phyloP scores from a whole-genome alignment of 53 echinoderm and acorn worm species.

The Echinarachnius parma region DNA sequence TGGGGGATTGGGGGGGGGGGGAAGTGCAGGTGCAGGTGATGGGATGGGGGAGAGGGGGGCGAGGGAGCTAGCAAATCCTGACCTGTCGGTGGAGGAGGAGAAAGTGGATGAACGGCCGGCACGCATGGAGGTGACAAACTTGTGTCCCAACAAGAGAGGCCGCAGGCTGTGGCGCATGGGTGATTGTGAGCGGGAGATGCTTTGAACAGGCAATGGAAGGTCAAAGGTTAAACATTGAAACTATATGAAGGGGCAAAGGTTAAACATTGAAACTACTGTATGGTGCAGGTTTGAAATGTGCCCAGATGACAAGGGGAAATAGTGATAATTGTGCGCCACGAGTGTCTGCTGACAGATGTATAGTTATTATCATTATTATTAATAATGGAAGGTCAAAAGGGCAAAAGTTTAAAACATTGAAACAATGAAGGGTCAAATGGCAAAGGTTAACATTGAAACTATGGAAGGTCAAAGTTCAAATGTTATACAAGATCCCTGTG shows the following conservation, averaged over 20 bases:
- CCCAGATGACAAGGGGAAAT: too few relatives aligned
- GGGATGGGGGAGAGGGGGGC: not conserved
- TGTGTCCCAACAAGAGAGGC: conserved; percentile 38
- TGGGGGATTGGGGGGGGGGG: not conserved
- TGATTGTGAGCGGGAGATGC: conserved; percentile 46
- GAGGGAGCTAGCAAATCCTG: conserved; percentile 19
- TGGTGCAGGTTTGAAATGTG: too few relatives aligned
- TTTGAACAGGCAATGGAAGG: conserved; percentile 31
- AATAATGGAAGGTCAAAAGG: too few relatives aligned
- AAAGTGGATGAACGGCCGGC: conserved; percentile 48
- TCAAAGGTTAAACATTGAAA: not conserved
- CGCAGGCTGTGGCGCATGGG: conserved; percentile 46
- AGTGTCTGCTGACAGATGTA: too few relatives aligned
- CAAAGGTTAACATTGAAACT: too few relatives aligned
- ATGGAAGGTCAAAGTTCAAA: too few relatives aligned
- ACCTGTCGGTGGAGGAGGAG: conserved; percentile 44
- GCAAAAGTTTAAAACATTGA: too few relatives aligned
- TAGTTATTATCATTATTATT: too few relatives aligned
- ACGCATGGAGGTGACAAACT: conserved; percentile 42
- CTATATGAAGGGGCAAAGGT: not conserved
- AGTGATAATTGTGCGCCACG: too few relatives aligned
- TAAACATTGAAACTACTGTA: too few relatives aligned
- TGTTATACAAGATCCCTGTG: too few relatives aligned
- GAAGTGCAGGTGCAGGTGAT: not conserved
- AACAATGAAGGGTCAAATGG: too few relatives aligned